These are phyloP conservation scores for Nowickia ferox DNA, from an alignment of 2,888 invertebrate species.

Conservation along the genomic window DNA sequence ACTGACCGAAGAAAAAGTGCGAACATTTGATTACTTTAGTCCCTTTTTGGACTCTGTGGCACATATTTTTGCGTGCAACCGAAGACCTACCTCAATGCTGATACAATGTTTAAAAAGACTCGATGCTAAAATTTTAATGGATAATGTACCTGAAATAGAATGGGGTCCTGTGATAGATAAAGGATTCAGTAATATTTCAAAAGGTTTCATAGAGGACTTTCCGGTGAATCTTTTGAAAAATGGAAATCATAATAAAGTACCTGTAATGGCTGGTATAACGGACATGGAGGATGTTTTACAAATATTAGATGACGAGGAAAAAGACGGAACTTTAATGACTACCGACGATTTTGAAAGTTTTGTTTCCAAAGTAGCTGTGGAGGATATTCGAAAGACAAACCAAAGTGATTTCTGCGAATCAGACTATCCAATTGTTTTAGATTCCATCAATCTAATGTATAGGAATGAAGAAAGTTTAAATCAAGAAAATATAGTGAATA, in stretches of 20 bases:
- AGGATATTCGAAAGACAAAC: conserved; percentile 84
- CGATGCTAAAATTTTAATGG: conserved; percentile 85
- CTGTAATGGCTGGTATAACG: conserved; percentile 90
- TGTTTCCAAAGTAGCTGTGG: conserved; percentile 86
- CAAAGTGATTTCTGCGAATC: conserved; percentile 85
- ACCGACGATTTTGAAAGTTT: conserved; percentile 85
- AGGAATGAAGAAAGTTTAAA: conserved; percentile 84
- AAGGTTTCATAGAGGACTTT: conserved; percentile 87
- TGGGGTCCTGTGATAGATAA: conserved; percentile 92
- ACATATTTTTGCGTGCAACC: conserved; percentile 87
- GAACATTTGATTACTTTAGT: conserved; percentile 86
- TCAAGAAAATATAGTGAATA: conserved; percentile 85
- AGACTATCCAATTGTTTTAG: conserved; percentile 87
- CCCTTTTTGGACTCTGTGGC: conserved; percentile 87
- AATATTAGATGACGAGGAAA: conserved; percentile 81
- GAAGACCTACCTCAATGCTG: conserved; percentile 87
- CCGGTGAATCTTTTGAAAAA: conserved; percentile 86
- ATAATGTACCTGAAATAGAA: conserved; percentile 86
- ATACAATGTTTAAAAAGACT: conserved; percentile 88
- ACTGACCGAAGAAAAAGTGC: conserved; percentile 86
- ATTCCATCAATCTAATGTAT: conserved; percentile 91
- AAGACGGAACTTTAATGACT: conserved; percentile 86
- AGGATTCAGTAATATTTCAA: conserved; percentile 87
- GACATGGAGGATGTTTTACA: conserved; percentile 91
- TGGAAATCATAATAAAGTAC: conserved; percentile 87